These are phyloP conservation scores for Ovibos moschatus DNA, from an alignment of 2,113 vertebrate genomes.

Conservation along the genomic window DNA sequence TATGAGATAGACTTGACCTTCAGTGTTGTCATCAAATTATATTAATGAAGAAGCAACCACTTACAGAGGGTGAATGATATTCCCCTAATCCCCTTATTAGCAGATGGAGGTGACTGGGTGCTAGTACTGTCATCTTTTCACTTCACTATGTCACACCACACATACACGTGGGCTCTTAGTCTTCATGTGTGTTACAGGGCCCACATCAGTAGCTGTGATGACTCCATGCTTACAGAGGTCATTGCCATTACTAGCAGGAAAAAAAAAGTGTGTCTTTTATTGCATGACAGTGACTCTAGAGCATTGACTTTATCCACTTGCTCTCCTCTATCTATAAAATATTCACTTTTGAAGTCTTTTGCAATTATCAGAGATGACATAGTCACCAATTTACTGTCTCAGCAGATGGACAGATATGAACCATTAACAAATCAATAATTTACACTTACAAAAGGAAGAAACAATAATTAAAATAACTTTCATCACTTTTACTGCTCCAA, in stretches of 20 bases:
- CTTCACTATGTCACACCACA: fast-evolving
- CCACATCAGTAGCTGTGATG: neutral
- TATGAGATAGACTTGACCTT: neutral
- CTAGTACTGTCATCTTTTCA: neutral
- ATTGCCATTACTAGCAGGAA: neutral
- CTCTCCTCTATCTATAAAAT: neutral
- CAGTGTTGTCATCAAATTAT: neutral
- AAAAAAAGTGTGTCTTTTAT: neutral
- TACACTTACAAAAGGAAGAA: neutral
- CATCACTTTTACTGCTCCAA: neutral
- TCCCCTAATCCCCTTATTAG: neutral
- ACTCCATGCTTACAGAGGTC: neutral
- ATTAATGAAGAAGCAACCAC: neutral
- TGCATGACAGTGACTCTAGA: neutral
- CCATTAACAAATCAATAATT: neutral
- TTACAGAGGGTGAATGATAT: neutral
- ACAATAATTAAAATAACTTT: neutral
- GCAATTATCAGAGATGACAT: neutral
- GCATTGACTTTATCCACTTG: neutral
- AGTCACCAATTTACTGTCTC: neutral
- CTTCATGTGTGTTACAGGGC: neutral
- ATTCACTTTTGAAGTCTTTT: neutral
- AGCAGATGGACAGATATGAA: neutral
- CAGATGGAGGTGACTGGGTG: neutral
- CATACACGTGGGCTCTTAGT: too few species aligned